These are phyloP conservation scores for Linnaemya vulpina DNA, from an alignment of 2,888 invertebrate genomes.

Conservation along the genomic window DNA sequence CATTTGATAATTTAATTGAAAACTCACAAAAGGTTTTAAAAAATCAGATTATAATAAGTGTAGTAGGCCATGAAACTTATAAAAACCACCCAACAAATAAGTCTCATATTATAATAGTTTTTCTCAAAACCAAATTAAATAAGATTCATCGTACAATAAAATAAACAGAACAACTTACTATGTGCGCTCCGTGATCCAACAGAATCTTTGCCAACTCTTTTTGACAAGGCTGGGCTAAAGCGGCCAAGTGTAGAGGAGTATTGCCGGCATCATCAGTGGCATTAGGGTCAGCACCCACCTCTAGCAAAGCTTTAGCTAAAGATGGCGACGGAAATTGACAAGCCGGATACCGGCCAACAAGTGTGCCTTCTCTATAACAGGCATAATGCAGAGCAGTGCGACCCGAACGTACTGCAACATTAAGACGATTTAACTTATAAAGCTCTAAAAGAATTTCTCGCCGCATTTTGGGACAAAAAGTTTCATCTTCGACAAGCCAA, in stretches of 20 bases:
- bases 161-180: constrained; percentile 75
- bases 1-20: too few relatives aligned
- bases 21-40: too few relatives aligned
- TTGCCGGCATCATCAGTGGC: constrained; percentile 92
- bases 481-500: constrained; percentile 86
- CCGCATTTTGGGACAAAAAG: constrained; percentile 84
- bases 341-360: constrained; percentile 87
- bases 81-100: too few relatives aligned
- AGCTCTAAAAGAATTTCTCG: constrained; percentile 88
- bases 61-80: too few relatives aligned
- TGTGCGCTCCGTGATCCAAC: constrained; percentile 89
- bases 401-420: constrained; percentile 86
- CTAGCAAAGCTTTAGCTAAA: constrained; percentile 89
- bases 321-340: constrained; percentile 88
- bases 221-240: constrained; percentile 88
- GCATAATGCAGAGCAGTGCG: constrained; percentile 91
- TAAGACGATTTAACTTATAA: constrained; percentile 90
- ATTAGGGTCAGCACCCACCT: constrained; percentile 92
- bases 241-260: constrained; percentile 93
- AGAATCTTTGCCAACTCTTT: constrained; percentile 88
- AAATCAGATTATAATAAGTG: too few relatives aligned
- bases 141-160: background rate
- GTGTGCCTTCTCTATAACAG: constrained; percentile 90
- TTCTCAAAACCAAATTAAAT: background rate
- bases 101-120: too few relatives aligned